phyloP scores from a whole-genome alignment of 2,797 vertebrate genomes.

The Acrossocheilus wenchowensis region DNA sequence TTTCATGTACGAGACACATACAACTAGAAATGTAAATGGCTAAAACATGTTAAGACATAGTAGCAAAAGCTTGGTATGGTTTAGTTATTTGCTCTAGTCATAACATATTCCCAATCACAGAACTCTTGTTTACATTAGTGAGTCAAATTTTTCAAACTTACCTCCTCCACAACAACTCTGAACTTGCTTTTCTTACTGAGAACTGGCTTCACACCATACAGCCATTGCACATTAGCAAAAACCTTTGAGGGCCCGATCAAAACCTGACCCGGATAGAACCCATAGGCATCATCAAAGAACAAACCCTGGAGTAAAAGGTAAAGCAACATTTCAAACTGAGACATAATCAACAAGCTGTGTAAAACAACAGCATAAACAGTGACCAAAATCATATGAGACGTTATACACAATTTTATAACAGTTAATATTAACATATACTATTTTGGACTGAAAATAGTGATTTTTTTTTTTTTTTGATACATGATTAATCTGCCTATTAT shows the following conservation, averaged over 20 bases:
- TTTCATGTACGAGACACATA: not conserved
- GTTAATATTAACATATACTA: not conserved
- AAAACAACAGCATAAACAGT: not conserved
- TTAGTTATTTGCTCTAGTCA: not conserved
- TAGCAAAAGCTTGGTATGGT: not conserved
- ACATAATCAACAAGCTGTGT: not conserved
- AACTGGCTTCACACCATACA: conserved; percentile 95
- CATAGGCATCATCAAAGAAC: conserved; percentile 96
- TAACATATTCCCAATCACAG: not conserved
- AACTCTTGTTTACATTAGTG: not conserved
- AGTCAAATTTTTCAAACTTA: conserved; percentile 61
- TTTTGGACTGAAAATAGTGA: too few species aligned
- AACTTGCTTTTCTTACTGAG: conserved; percentile 98
- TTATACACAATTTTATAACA: not conserved
- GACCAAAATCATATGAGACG: not conserved
- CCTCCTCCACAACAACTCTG: conserved; percentile 97
- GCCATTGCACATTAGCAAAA: conserved; percentile 96
- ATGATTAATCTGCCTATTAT: not conserved
- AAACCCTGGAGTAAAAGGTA: conserved; percentile 81
- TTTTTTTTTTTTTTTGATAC: not conserved
- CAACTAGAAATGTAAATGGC: not conserved
- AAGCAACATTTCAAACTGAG: not conserved
- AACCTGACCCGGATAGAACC: conserved; percentile 98
- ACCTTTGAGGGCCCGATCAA: conserved; percentile 96
- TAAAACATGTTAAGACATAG: not conserved